Percentiles rank a stretch among this genome's conserved stretches.
Conservation (phyloP, 2,888 invertebrate species). For the Diadromus collaris region DNA sequence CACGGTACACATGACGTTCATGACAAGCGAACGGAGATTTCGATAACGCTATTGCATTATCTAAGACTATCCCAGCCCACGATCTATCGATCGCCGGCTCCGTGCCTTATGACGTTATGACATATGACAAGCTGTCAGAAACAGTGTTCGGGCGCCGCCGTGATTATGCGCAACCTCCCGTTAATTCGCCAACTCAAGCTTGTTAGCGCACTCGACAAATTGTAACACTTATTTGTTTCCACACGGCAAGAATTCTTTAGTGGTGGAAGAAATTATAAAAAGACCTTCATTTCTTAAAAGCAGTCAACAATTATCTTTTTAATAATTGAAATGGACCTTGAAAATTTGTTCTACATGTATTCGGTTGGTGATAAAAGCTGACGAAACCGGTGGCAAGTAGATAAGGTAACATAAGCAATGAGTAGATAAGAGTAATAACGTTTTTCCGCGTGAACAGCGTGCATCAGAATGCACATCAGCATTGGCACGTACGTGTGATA, state of each 20-base stretch:
- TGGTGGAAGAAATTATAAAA: background rate
- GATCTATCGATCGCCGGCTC: slow-evolving; percentile 2
- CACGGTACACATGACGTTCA: slow-evolving; percentile 15
- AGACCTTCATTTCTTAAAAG: background rate
- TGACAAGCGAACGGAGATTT: slow-evolving; percentile 3
- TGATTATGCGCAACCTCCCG: background rate
- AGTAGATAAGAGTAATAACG: background rate
- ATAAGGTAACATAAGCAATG: too few relatives aligned
- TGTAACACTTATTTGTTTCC: background rate
- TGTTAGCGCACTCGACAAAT: background rate
- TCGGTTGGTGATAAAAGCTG: background rate
- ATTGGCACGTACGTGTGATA: too few relatives aligned
- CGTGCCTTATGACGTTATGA: background rate
- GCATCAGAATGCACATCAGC: too few relatives aligned
- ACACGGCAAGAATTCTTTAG: too few relatives aligned
- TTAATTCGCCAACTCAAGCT: background rate
- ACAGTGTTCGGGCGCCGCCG: background rate
- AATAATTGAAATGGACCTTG: too few relatives aligned
- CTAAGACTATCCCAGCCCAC: slow-evolving; percentile 16
- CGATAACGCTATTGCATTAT: slow-evolving; percentile 17
- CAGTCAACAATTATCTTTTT: too few relatives aligned
- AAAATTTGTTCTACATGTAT: too few relatives aligned
- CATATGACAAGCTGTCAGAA: background rate
- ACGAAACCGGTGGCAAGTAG: background rate
- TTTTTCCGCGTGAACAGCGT: background rate